Evolutionary conservation across 2,888 invertebrate species (phyloP).

Genomic region (Tanypteryx hageni): DNA sequence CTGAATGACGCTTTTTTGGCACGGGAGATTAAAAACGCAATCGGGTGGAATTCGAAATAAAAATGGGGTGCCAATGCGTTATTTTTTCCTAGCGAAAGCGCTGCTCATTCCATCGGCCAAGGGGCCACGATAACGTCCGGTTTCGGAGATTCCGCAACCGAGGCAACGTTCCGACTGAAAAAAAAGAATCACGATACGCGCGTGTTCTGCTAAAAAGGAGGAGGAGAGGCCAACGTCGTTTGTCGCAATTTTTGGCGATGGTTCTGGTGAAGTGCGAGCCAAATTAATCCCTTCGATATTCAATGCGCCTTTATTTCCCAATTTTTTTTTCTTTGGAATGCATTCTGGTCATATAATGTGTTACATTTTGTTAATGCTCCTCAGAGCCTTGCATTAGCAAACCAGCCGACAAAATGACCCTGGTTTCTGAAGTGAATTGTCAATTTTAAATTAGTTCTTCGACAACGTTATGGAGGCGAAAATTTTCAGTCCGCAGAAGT

Average conservation of each 20-base stretch:
- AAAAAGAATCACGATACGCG: not conserved
- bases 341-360: no score
- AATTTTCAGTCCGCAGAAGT: no score
- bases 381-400: no score
- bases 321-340: no score
- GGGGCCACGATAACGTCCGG: not conserved
- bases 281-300: no score
- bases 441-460: no score
- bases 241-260: constrained; percentile 26
- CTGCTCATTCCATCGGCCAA: not conserved
- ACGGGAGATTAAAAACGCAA: not conserved
- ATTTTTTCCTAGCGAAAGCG: not conserved
- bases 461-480: no score
- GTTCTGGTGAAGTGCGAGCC: not conserved
- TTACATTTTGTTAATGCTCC: no score
- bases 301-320: no score
- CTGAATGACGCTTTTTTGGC: not conserved
- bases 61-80: not conserved
- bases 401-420: no score
- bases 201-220: not conserved
- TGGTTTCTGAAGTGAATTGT: no score
- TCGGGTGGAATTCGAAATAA: not conserved
- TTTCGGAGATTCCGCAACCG: not conserved
- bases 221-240: not conserved
- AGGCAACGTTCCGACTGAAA: not conserved